Evolutionary conservation across 1,140 invertebrate species (phyloP), one percentile per base, ranked within the genome.

Genomic region (Macrosteles quadrilineatus): DNA sequence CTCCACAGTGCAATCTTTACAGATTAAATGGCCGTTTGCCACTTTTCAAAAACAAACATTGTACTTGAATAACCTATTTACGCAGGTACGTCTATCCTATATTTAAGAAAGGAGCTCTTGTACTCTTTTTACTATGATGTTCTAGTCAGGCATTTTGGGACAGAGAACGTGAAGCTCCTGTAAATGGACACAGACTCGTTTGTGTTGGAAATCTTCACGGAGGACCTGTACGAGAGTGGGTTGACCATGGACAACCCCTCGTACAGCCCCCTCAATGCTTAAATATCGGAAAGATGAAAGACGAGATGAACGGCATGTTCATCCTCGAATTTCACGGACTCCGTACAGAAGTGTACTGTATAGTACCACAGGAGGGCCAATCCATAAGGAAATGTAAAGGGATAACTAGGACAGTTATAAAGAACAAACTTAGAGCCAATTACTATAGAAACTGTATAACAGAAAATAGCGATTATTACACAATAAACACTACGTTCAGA

Each of bases 231-330:
- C 55, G 27, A 19, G 6, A 43, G 53, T 50, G 1, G 47, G 1
- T n/a, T 43, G n/a, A 57, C 67, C 23, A 0, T 55, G 63, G 23
- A 9, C 14, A n/a, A n/a, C n/a, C n/a, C n/a, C n/a, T n/a, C n/a
- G n/a, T n/a, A n/a, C n/a, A n/a, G n/a, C n/a, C n/a, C 32, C 29
- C 27, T 43, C 2, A 68, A 68, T 55, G 83, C 82, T 72, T 84
- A 85, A 72, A 77, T 81, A 2, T 27, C 0, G 82, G 83, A 3
- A 77, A 81, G 74, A 79, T 84, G 72, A 85, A 83, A 76, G 81
- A n/a, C n/a, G n/a, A n/a, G n/a, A n/a, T n/a, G n/a, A n/a, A n/a
- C n/a, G n/a, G n/a, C n/a, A n/a, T n/a, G n/a, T n/a, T n/a, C n/a
- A n/a, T n/a, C n/a, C n/a, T n/a, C n/a, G n/a, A n/a, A n/a, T n/a